Evolutionary conservation across 2,113 vertebrate species (phyloP).

Genomic region (Lampris megalopsis): DNA sequence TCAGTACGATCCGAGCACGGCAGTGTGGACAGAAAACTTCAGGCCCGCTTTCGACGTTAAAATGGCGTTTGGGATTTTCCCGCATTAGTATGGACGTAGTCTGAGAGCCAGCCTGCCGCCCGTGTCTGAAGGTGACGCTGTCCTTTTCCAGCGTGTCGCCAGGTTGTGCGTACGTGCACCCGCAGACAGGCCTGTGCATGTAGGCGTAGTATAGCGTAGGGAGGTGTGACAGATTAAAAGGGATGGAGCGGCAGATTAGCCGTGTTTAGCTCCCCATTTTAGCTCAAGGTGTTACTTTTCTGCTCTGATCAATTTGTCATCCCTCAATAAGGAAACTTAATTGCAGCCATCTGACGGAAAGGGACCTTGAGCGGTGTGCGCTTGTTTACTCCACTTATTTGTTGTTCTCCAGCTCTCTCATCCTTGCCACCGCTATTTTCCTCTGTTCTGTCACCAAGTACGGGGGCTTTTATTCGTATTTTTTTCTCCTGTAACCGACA

Average conservation of each 20-base stretch:
- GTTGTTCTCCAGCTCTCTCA: constrained; percentile 39
- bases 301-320: constrained; percentile 87
- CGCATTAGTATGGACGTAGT: too few species aligned
- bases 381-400: background rate
- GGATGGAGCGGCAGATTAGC: constrained; percentile 76
- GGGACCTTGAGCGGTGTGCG: constrained; percentile 37
- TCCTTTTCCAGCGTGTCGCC: constrained; percentile 72
- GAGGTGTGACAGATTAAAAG: constrained; percentile 67
- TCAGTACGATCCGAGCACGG: too few species aligned
- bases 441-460: constrained; percentile 38
- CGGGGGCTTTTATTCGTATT: constrained; percentile 19
- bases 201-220: constrained; percentile 49
- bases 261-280: constrained; percentile 81
- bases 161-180: constrained; percentile 8
- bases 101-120: too few species aligned
- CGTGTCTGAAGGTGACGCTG: constrained; percentile 83
- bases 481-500: constrained; percentile 54
- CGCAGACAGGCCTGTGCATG: constrained; percentile 61
- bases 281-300: constrained; percentile 81
- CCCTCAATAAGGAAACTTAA: constrained; percentile 88
- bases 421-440: constrained; percentile 34
- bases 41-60: too few species aligned
- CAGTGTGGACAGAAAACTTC: too few species aligned
- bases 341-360: constrained; percentile 85
- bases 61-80: too few species aligned